A percentile compares a stretch with the other conserved stretches of the same genome.
These are phyloP conservation scores for Trachurus trachurus DNA, from an alignment of 2,797 vertebrate genomes.

Conservation along the genomic window DNA sequence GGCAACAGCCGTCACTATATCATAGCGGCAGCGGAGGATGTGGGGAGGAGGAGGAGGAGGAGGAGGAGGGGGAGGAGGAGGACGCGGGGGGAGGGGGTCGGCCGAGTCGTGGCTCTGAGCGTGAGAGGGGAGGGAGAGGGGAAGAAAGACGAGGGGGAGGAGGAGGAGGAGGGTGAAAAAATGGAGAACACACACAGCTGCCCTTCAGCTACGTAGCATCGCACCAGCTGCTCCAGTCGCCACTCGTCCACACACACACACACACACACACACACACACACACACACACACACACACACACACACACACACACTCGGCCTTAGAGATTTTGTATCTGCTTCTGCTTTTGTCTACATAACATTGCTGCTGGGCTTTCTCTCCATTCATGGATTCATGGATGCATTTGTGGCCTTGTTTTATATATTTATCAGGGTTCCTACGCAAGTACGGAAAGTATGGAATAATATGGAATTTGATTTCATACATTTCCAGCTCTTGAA, in stretches of 20 bases:
- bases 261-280: constrained; percentile 33
- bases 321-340: constrained; percentile 52
- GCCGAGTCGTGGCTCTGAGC: constrained; percentile 90
- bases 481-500: no score
- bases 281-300: constrained; percentile 30
- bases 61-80: constrained; percentile 85
- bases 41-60: constrained; percentile 85
- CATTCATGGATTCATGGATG: constrained; percentile 65
- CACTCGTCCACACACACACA: constrained; percentile 42
- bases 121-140: constrained; percentile 73
- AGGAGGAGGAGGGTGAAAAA: neutral
- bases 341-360: constrained; percentile 68
- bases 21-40: constrained; percentile 85
- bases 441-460: no score
- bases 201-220: constrained; percentile 90
- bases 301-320: constrained; percentile 43
- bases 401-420: constrained; percentile 69
- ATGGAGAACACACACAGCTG: constrained; percentile 85
- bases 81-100: constrained; percentile 86
- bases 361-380: constrained; percentile 60
- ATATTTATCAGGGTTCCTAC: no score
- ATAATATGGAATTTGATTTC: no score
- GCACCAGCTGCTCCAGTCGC: constrained; percentile 91
- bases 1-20: constrained; percentile 94
- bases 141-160: constrained; percentile 55